Percentiles rank a stretch among this genome's conserved stretches.
These are phyloP conservation scores for Calliphora vicina DNA, from an alignment of 1,140 invertebrate genomes.

Conservation along the genomic window DNA sequence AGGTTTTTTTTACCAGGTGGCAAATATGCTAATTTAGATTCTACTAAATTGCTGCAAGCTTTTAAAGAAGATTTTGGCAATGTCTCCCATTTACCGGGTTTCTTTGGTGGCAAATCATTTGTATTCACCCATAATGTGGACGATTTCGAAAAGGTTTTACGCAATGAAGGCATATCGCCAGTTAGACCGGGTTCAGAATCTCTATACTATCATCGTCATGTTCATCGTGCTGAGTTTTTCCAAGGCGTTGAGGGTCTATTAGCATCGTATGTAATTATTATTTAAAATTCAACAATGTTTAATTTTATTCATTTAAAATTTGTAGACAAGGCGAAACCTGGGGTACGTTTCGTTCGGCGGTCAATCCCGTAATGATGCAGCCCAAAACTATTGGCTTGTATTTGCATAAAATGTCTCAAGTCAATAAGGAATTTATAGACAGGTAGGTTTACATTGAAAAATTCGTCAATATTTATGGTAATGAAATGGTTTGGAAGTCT, in stretches of 20 bases:
- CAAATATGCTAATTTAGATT: conserved; percentile 24
- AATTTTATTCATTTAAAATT: not conserved
- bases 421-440: conserved; percentile 55
- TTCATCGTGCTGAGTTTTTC: conserved; percentile 39
- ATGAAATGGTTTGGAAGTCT: no score
- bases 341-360: conserved; percentile 48
- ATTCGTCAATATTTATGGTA: no score
- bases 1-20: conserved; percentile 36
- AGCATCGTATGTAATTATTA: conserved; percentile 24
- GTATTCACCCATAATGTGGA: conserved; percentile 35
- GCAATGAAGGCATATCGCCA: conserved; percentile 33
- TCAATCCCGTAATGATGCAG: conserved; percentile 58
- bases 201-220: conserved; percentile 36
- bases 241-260: conserved; percentile 33
- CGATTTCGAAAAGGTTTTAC: conserved; percentile 40
- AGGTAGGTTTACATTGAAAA: conserved; percentile 38
- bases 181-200: conserved; percentile 20
- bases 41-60: conserved; percentile 22
- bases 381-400: conserved; percentile 52
- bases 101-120: conserved; percentile 27
- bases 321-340: conserved; percentile 45
- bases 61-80: conserved; percentile 47
- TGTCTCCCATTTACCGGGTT: conserved; percentile 43
- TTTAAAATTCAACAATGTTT: not conserved
- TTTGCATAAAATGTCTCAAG: conserved; percentile 52